These are phyloP conservation scores for Calidris pygmaea DNA, from an alignment of 2,113 vertebrate genomes.

Conservation along the genomic window DNA sequence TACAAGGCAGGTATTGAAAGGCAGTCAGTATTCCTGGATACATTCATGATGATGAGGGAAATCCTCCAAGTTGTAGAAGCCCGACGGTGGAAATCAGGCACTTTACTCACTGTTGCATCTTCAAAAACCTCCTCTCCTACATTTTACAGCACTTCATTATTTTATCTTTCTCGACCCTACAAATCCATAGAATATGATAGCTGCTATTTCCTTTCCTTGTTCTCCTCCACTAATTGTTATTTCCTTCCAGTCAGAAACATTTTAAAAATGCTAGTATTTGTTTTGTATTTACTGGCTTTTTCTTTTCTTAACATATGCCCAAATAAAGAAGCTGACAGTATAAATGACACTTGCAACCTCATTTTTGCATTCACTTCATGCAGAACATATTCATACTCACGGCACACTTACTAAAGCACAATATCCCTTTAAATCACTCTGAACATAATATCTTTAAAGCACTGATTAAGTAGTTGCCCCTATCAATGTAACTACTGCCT, in stretches of 20 bases:
- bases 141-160: not conserved
- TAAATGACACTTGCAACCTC: constrained; percentile 20
- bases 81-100: not conserved
- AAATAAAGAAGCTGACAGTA: constrained; percentile 9
- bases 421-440: constrained; percentile 65
- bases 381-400: constrained; percentile 60
- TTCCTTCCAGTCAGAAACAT: not conserved
- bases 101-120: not conserved
- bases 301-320: not conserved
- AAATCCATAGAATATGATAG: not conserved
- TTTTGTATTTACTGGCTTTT: not conserved
- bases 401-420: constrained; percentile 36
- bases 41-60: not conserved
- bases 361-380: constrained; percentile 39
- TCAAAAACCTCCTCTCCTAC: not conserved
- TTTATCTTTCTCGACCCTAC: not conserved
- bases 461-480: constrained; percentile 65
- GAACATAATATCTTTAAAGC: constrained; percentile 58
- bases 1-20: not conserved
- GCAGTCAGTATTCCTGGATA: not conserved
- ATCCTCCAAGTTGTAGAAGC: not conserved
- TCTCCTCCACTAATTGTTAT: not conserved
- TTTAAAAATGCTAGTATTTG: not conserved
- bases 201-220: not conserved
- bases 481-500: constrained; percentile 61